phyloP scores from a whole-genome alignment of 2,113 vertebrate species.

The Nerophis lumbriciformis region DNA sequence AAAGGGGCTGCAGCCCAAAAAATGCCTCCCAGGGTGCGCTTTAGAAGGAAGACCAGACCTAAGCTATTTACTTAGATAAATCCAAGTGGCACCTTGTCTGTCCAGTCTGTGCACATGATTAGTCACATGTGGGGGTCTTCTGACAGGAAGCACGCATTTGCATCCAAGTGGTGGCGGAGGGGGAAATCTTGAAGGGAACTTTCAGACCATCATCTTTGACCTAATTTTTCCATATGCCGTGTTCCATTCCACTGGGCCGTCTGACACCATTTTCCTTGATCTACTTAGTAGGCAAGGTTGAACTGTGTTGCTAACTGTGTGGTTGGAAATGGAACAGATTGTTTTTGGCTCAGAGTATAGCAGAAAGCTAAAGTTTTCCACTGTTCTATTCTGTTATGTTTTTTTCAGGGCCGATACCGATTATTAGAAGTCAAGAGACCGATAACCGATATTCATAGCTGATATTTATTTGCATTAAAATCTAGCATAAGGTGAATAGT shows the following conservation, averaged over 20 bases:
- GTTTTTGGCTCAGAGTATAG: slow-evolving; percentile 2
- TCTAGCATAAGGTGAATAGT: no score
- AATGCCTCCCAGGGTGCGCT: neutral
- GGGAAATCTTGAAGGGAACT: slow-evolving; percentile 27
- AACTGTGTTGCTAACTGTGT: neutral
- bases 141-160: slow-evolving; percentile 6
- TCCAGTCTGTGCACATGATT: neutral
- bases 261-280: slow-evolving; percentile 1
- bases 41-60: neutral
- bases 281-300: slow-evolving; percentile 13
- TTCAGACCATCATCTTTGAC: slow-evolving; percentile 20
- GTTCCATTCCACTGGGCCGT: slow-evolving; percentile 3
- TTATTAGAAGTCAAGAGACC: no score
- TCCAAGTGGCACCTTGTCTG: neutral
- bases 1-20: neutral
- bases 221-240: slow-evolving; percentile 28
- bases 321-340: slow-evolving; percentile 22
- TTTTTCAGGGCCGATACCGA: no score
- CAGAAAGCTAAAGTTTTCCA: neutral
- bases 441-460: no score
- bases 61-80: neutral
- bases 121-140: neutral
- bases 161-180: slow-evolving; percentile 8
- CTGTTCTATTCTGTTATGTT: neutral
- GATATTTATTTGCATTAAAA: no score